Evolutionary conservation across 2,113 vertebrate species (phyloP).

Genomic region (Thamnophis sirtalis): DNA sequence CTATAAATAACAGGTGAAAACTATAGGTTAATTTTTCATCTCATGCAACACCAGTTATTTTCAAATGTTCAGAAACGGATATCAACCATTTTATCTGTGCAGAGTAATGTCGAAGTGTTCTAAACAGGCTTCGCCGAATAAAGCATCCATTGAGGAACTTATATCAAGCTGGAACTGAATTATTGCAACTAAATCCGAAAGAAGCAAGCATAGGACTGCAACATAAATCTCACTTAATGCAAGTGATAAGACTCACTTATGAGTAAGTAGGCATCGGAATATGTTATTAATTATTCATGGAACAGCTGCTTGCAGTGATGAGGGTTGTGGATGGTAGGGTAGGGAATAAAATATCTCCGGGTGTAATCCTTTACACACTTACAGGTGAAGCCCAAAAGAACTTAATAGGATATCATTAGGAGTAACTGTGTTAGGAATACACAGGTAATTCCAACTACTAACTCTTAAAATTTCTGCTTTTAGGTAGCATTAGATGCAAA

Average conservation of each 20-base stretch:
- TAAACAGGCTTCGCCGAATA: not conserved
- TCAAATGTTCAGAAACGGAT: not conserved
- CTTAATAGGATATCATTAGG: conserved; percentile 38
- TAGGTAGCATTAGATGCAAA: conserved; percentile 53
- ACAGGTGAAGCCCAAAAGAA: not conserved
- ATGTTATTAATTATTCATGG: conserved; percentile 14
- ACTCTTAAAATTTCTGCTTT: conserved; percentile 52
- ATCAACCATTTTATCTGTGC: not conserved
- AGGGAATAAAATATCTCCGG: conserved; percentile 10
- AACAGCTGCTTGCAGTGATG: not conserved
- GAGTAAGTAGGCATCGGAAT: not conserved
- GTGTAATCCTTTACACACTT: not conserved
- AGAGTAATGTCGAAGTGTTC: not conserved
- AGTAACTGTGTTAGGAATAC: not conserved
- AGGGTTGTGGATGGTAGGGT: not conserved
- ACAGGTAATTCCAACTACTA: not conserved
- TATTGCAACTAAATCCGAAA: not conserved
- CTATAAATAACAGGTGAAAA: not conserved
- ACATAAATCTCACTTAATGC: not conserved
- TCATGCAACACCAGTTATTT: not conserved
- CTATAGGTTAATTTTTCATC: not conserved
- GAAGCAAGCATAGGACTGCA: not conserved
- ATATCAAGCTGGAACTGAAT: not conserved
- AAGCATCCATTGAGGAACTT: not conserved
- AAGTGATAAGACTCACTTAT: not conserved